Evolutionary conservation across 2,888 invertebrate genomes (phyloP).

Genomic region (Eristalis intricaria): DNA sequence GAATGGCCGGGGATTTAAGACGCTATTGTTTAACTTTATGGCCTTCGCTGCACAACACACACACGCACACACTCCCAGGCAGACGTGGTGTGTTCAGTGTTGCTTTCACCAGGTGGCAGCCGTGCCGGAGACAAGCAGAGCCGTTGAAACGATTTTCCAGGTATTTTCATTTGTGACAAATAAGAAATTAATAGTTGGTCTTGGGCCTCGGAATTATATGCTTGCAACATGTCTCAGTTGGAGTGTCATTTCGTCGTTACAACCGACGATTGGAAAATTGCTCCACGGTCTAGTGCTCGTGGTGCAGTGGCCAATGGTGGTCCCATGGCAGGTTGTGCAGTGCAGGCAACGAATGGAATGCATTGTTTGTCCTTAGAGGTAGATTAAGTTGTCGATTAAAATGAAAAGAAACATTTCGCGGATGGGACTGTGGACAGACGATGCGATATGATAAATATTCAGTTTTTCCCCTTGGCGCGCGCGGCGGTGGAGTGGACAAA

Average conservation of each 20-base stretch:
- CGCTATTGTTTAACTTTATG: slow-evolving; percentile 45
- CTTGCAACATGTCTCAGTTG: slow-evolving; percentile 40
- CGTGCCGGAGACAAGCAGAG: background rate
- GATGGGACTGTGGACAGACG: slow-evolving; percentile 1
- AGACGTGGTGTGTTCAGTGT: background rate
- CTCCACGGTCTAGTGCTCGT: slow-evolving; percentile 4
- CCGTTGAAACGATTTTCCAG: slow-evolving; percentile 63
- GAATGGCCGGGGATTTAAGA: slow-evolving; percentile 45
- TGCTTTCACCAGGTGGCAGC: slow-evolving; percentile 58
- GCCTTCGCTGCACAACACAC: background rate
- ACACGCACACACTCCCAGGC: background rate
- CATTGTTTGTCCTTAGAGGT: slow-evolving; percentile 48
- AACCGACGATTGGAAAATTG: slow-evolving; percentile 54
- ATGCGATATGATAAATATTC: background rate
- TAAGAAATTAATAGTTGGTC: slow-evolving; percentile 68
- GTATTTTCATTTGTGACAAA: slow-evolving; percentile 72
- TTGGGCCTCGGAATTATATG: slow-evolving; percentile 46
- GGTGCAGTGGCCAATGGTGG: background rate
- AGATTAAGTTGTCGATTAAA: slow-evolving; percentile 56
- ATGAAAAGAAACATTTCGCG: slow-evolving; percentile 27
- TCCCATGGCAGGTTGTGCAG: background rate
- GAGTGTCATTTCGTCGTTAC: slow-evolving; percentile 66
- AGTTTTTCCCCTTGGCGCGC: background rate
- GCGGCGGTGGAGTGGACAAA: background rate
- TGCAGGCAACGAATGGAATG: slow-evolving; percentile 48